Evolutionary conservation across 64 coral and sea anemone species (phyloP).

Genomic region (Acropora yongei): DNA sequence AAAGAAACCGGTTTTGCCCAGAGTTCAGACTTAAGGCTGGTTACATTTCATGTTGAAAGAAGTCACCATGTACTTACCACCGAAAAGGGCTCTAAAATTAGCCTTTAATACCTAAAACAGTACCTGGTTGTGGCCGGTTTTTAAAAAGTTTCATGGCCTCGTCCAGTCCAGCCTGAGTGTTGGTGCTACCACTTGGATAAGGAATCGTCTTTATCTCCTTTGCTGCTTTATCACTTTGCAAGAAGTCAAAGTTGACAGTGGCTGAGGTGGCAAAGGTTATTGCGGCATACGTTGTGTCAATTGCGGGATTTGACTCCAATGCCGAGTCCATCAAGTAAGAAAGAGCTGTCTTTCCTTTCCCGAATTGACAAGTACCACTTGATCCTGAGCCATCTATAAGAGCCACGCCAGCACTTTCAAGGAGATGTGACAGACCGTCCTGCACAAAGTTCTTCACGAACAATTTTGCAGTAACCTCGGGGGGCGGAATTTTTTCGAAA

Average conservation of each 20-base stretch:
- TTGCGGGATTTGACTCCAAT: not conserved
- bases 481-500: not conserved
- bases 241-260: conserved; percentile 14
- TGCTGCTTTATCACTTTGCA: not conserved
- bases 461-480: not conserved
- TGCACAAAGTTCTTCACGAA: conserved; percentile 8
- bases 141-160: conserved; percentile 18
- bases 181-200: not conserved
- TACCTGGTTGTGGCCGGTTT: not conserved
- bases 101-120: too few species aligned
- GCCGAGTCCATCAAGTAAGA: not conserved
- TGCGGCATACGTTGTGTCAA: conserved; percentile 18
- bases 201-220: not conserved
- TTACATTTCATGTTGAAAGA: too few species aligned
- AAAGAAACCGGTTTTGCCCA: too few species aligned
- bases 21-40: too few species aligned
- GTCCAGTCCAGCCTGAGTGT: conserved; percentile 26
- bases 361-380: not conserved
- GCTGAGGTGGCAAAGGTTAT: not conserved
- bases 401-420: not conserved
- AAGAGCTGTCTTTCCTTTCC: conserved; percentile 17
- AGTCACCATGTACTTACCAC: too few species aligned
- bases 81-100: not conserved
- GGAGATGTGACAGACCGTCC: not conserved
- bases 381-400: conserved; percentile 17